Evolutionary conservation across 2,797 vertebrate species (phyloP).

Genomic region (Limosa lapponica): DNA sequence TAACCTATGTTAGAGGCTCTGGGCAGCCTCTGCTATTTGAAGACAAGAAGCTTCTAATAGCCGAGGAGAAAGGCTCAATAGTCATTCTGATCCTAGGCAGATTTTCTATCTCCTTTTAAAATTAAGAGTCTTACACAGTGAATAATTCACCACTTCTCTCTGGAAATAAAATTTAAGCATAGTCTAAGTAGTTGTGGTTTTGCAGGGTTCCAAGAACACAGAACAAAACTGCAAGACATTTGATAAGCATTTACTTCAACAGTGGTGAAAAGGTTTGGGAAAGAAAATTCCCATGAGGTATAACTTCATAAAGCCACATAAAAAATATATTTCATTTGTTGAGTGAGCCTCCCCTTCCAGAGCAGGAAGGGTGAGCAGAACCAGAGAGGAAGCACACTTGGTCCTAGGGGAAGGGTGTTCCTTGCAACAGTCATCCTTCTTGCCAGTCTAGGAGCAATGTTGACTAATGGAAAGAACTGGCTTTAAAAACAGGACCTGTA

Average conservation of each 20-base stretch:
- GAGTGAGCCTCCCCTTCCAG: not conserved
- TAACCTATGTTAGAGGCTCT: not conserved
- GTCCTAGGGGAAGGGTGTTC: slow-evolving; percentile 37
- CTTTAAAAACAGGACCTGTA: not conserved
- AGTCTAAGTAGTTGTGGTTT: not conserved
- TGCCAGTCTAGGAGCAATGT: not conserved
- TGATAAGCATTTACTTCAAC: not conserved
- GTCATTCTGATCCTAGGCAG: not conserved
- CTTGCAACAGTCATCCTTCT: not conserved
- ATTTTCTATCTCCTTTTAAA: not conserved
- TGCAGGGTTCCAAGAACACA: not conserved
- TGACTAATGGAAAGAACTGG: slow-evolving; percentile 20
- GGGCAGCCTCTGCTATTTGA: not conserved
- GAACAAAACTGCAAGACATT: not conserved
- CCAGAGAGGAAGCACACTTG: not conserved
- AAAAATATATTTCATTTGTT: not conserved
- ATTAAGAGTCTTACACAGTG: not conserved
- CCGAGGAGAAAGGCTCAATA: not conserved
- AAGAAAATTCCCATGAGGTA: not conserved
- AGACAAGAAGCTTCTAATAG: not conserved
- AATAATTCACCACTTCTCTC: not conserved
- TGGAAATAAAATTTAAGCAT: not conserved
- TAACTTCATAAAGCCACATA: not conserved
- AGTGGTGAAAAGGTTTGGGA: not conserved
- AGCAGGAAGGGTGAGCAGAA: slow-evolving; percentile 9